Percentiles rank a stretch among this genome's conserved stretches.
Conservation (phyloP, 53 echinoderm and acorn worm genomes). For the Astropecten irregularis region DNA sequence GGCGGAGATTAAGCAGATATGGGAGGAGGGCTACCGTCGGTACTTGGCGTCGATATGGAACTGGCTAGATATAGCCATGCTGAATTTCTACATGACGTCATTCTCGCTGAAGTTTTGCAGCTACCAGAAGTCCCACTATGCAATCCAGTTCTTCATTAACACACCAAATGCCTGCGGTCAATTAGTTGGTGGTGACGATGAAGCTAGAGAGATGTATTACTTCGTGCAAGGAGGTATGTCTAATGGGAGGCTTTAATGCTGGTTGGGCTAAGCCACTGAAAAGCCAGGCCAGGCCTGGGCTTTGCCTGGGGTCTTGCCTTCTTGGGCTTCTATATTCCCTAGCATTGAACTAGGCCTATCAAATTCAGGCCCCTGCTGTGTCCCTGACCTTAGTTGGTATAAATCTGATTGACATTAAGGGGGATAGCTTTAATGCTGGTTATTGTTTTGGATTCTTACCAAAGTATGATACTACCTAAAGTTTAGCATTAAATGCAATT, state of each 20-base stretch:
- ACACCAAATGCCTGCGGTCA: slow-evolving; percentile 10
- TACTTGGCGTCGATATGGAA: slow-evolving; percentile 94
- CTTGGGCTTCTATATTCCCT: no score
- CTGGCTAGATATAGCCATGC: slow-evolving; percentile 94
- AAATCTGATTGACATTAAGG: no score
- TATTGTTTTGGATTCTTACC: no score
- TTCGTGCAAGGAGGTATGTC: slow-evolving; percentile 29
- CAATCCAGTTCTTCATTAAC: slow-evolving; percentile 65
- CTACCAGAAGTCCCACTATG: slow-evolving; percentile 32
- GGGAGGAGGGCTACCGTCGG: slow-evolving; percentile 78
- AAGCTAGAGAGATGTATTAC: slow-evolving; percentile 29
- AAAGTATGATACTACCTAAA: no score
- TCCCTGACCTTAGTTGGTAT: background rate
- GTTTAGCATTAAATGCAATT: no score
- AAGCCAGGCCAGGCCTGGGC: no score
- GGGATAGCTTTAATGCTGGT: no score
- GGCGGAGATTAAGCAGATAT: slow-evolving; percentile 95
- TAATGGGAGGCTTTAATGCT: background rate
- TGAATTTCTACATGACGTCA: slow-evolving; percentile 86
- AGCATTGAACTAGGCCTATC: no score
- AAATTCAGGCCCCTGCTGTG: background rate
- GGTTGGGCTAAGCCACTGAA: no score
- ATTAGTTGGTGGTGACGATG: background rate
- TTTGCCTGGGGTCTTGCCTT: no score
- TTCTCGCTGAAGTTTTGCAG: slow-evolving; percentile 69